phyloP scores from a whole-genome alignment of 30 jellyfish, hydroid and myxozoan species.

The Hydractinia symbiolongicarpus region DNA sequence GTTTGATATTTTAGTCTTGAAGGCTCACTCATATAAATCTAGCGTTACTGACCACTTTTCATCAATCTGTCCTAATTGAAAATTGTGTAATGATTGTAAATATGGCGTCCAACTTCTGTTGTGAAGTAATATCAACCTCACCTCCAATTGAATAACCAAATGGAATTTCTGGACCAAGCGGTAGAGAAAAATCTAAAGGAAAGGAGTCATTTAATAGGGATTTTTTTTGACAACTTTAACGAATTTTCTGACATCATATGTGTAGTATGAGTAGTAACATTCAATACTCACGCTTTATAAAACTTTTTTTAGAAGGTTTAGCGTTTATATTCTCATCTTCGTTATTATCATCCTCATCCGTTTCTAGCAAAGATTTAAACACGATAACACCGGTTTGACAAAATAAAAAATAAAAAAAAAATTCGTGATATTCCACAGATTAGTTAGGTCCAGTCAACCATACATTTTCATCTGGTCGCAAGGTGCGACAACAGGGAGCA shows the following conservation, averaged over 20 bases:
- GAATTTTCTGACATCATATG: background rate
- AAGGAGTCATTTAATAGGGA: background rate
- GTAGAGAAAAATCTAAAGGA: slow-evolving; percentile 17
- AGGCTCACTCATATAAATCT: too few species aligned
- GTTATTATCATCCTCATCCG: slow-evolving; percentile 17
- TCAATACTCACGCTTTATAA: background rate
- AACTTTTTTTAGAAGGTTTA: slow-evolving; percentile 23
- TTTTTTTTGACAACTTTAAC: background rate
- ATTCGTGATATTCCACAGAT: too few species aligned
- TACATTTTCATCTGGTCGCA: too few species aligned
- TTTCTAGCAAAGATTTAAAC: background rate
- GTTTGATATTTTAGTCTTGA: too few species aligned
- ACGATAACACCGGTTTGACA: background rate
- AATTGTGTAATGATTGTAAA: too few species aligned
- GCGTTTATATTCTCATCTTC: slow-evolving; percentile 1
- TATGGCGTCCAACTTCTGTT: background rate
- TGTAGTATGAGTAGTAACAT: background rate
- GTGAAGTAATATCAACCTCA: background rate
- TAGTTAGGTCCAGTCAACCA: too few species aligned
- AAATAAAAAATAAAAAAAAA: background rate
- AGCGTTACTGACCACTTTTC: too few species aligned
- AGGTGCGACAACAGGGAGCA: too few species aligned
- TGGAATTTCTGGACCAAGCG: slow-evolving; percentile 19
- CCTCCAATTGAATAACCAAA: slow-evolving; percentile 15
- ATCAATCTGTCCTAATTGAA: too few species aligned